phyloP scores from a whole-genome alignment of 2,113 vertebrate genomes.

The Arothron firmamentum region DNA sequence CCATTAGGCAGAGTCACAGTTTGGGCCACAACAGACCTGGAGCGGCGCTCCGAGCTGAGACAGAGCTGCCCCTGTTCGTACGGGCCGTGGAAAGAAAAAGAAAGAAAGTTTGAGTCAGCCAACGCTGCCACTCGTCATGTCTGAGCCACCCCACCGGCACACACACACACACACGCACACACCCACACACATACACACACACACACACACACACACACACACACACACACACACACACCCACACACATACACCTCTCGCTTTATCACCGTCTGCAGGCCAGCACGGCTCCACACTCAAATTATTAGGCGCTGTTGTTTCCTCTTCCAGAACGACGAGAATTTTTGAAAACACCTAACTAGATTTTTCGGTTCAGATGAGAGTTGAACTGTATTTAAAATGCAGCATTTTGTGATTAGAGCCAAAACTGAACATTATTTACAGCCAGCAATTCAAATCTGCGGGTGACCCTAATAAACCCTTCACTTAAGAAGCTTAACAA shows the following conservation, averaged over 20 bases:
- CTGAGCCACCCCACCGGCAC: constrained; percentile 28
- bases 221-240: constrained; percentile 26
- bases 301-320: background rate
- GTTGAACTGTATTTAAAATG: too few relatives aligned
- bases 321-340: background rate
- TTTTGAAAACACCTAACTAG: too few relatives aligned
- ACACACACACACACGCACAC: too few relatives aligned
- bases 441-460: too few relatives aligned
- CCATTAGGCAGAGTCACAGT: constrained; percentile 41
- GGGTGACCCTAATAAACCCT: too few relatives aligned
- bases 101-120: constrained; percentile 65
- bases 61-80: constrained; percentile 60
- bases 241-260: constrained; percentile 31
- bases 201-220: constrained; percentile 21
- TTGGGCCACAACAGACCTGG: constrained; percentile 29
- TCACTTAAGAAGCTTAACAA: too few relatives aligned
- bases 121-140: constrained; percentile 47
- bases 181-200: constrained; percentile 23
- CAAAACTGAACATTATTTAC: too few relatives aligned
- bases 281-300: constrained; percentile 18
- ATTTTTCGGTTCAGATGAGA: too few relatives aligned
- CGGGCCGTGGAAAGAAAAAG: constrained; percentile 19
- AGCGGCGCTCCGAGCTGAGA: constrained; percentile 29
- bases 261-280: constrained; percentile 46
- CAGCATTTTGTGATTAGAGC: too few relatives aligned